These are phyloP conservation scores for Nymphalis polychloros DNA, from an alignment of 2,888 invertebrate genomes.

Conservation along the genomic window DNA sequence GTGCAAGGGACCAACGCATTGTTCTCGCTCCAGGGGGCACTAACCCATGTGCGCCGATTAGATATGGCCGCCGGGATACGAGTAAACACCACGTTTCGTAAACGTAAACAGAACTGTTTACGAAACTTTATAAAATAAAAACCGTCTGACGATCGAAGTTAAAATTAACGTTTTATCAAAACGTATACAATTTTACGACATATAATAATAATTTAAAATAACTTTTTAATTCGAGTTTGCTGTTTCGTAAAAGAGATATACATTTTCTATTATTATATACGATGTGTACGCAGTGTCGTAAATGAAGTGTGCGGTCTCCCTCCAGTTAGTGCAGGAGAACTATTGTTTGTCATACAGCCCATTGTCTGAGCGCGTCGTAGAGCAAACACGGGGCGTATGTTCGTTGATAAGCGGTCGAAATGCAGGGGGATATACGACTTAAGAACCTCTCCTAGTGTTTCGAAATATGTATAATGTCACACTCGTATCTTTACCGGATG, in stretches of 20 bases:
- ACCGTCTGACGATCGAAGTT: conserved; percentile 13
- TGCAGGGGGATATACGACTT: conserved; percentile 43
- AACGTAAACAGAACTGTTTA: conserved; percentile 41
- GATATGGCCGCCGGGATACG: conserved; percentile 61
- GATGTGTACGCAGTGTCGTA: conserved; percentile 19
- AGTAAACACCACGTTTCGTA: conserved; percentile 54
- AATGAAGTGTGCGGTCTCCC: conserved; percentile 28
- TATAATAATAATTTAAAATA: background rate
- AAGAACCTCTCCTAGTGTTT: conserved; percentile 24
- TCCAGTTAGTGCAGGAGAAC: conserved; percentile 47
- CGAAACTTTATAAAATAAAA: conserved; percentile 29
- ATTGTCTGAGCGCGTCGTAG: conserved; percentile 58
- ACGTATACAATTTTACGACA: background rate
- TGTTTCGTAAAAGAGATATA: background rate
- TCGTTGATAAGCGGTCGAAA: conserved; percentile 55
- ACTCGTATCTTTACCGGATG: conserved; percentile 17
- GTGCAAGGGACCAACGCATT: conserved; percentile 74
- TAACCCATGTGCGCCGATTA: conserved; percentile 78
- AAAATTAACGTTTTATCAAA: background rate
- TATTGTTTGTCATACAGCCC: conserved; percentile 58
- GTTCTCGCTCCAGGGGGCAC: conserved; percentile 77
- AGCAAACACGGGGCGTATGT: conserved; percentile 59
- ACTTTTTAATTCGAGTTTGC: background rate
- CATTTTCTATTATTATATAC: background rate
- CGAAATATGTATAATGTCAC: conserved; percentile 26